Evolutionary conservation across 2,797 vertebrate species (phyloP).

Genomic region (Luscinia megarhynchos): DNA sequence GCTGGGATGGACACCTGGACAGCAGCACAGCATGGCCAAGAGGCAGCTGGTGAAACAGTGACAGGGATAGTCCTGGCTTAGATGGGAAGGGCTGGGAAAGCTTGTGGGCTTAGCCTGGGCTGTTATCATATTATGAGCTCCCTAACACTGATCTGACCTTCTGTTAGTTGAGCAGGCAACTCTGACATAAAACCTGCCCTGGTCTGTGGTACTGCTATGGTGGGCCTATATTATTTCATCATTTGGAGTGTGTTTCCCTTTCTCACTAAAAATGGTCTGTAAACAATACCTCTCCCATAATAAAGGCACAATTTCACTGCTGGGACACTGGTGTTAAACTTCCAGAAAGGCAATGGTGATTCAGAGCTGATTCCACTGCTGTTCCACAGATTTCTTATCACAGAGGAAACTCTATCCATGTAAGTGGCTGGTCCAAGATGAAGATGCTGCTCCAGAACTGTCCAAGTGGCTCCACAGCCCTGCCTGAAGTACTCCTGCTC

Average conservation of each 20-base stretch:
- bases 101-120: not conserved
- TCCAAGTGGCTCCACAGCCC: not conserved
- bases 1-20: not conserved
- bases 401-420: not conserved
- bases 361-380: not conserved
- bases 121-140: not conserved
- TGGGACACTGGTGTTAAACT: not conserved
- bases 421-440: not conserved
- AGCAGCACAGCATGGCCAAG: not conserved
- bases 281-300: not conserved
- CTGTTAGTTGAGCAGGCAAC: not conserved
- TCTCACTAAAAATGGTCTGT: not conserved
- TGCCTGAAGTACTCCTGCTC: not conserved
- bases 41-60: not conserved
- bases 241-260: not conserved
- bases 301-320: not conserved
- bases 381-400: not conserved
- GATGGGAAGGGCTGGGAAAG: not conserved
- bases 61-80: not conserved
- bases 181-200: not conserved
- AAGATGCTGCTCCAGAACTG: not conserved
- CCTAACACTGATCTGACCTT: not conserved
- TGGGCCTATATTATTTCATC: not conserved
- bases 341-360: not conserved
- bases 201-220: not conserved